Conservation (phyloP, 2,113 vertebrate genomes). For the Vicugna pacos region DNA sequence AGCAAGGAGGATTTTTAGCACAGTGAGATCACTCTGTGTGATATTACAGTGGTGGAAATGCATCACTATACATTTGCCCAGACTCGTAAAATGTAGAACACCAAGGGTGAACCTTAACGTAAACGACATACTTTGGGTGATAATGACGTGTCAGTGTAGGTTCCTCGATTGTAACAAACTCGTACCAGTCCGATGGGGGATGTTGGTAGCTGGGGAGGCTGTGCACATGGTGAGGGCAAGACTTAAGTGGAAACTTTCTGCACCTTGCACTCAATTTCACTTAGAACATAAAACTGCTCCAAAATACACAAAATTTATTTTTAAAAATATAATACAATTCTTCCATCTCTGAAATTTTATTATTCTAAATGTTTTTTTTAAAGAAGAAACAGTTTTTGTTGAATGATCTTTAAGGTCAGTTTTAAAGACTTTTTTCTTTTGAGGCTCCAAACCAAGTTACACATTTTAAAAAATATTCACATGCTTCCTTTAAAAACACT, state of each 20-base stretch:
- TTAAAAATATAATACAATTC: neutral
- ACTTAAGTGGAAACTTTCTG: neutral
- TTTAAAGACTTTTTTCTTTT: neutral
- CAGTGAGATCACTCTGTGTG: neutral
- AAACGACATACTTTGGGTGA: neutral
- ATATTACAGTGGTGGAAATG: neutral
- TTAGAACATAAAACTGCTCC: neutral
- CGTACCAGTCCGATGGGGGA: fast-evolving
- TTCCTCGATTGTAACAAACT: neutral
- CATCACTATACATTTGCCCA: neutral
- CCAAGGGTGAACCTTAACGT: neutral
- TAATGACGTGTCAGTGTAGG: neutral
- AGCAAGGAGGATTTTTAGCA: neutral
- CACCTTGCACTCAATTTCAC: neutral
- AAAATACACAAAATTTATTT: neutral
- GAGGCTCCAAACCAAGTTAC: neutral
- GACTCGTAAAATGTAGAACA: neutral
- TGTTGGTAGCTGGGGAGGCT: neutral
- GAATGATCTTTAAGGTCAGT: neutral
- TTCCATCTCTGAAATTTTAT: neutral
- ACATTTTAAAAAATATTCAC: neutral
- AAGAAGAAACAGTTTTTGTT: neutral
- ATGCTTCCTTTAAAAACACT: neutral
- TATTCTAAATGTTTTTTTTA: neutral
- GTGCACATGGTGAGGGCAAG: neutral